These are phyloP conservation scores for Serranus cabrilla DNA, from an alignment of 2,797 vertebrate genomes.

Conservation along the genomic window DNA sequence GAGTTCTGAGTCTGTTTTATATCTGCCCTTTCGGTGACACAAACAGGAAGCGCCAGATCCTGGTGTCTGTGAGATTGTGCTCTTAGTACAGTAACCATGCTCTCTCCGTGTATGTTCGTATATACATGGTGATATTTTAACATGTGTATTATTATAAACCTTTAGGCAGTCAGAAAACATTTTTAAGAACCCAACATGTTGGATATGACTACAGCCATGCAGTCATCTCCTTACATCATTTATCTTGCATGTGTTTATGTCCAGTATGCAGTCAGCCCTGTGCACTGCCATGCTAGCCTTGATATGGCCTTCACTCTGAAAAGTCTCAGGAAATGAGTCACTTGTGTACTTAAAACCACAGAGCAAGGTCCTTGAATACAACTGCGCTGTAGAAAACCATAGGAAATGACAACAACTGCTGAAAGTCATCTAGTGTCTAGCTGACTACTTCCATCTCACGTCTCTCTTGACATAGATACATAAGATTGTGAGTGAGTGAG, in stretches of 20 bases:
- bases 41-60: conserved; percentile 73
- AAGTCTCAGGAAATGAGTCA: conserved; percentile 52
- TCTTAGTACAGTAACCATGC: conserved; percentile 10
- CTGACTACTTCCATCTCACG: not conserved
- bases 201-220: not conserved
- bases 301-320: conserved; percentile 19
- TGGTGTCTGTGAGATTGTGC: conserved; percentile 40
- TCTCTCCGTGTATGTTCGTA: not conserved
- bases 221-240: not conserved
- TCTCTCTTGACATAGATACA: too few species aligned
- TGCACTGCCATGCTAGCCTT: conserved; percentile 3
- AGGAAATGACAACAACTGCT: conserved; percentile 25
- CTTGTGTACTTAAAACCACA: conserved; percentile 41
- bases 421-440: not conserved
- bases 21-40: conserved; percentile 57
- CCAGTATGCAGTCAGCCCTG: not conserved
- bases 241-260: not conserved
- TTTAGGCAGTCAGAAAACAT: not conserved
- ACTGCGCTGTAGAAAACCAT: conserved; percentile 5
- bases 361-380: conserved; percentile 14
- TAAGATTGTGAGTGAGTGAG: not conserved
- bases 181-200: not conserved
- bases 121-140: not conserved
- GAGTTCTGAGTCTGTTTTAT: conserved; percentile 39
- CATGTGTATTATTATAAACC: not conserved